These are phyloP conservation scores for Heliothis virescens DNA, from an alignment of 1,140 invertebrate genomes.

Conservation along the genomic window DNA sequence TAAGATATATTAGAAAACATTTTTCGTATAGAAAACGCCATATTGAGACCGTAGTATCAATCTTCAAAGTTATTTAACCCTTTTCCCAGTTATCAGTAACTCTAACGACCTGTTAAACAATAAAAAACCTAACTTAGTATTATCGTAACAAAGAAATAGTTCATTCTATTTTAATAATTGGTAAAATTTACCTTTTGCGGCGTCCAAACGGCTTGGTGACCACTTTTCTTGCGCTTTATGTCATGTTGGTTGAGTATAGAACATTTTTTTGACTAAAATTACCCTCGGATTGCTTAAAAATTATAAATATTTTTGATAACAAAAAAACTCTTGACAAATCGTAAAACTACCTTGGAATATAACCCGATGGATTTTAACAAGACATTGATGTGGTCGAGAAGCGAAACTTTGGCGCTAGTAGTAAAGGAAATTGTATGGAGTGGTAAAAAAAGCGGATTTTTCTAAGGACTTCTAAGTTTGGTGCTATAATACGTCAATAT, in stretches of 20 bases:
- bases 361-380: conserved; percentile 1
- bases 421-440: neutral
- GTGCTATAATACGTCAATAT: conserved; percentile 42
- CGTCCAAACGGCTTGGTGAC: conserved; percentile 2
- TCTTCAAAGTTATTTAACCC: neutral
- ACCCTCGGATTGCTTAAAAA: conserved; percentile 33
- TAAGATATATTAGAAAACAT: conserved; percentile 80
- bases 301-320: conserved; percentile 36
- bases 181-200: conserved; percentile 13
- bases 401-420: neutral
- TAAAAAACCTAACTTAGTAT: neutral
- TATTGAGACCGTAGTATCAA: conserved; percentile 49
- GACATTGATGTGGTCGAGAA: neutral
- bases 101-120: conserved; percentile 34
- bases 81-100: conserved; percentile 16
- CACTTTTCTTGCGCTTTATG: conserved; percentile 3
- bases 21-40: conserved; percentile 79
- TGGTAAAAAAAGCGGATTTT: neutral
- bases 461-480: neutral
- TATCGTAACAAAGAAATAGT: conserved; percentile 14
- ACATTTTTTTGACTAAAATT: conserved; percentile 19
- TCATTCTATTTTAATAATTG: neutral
- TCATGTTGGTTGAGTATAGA: neutral
- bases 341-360: conserved; percentile 28
- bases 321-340: conserved; percentile 27